Evolutionary conservation across 2,797 vertebrate species (phyloP), one percentile per base, ranked within the genome.

Genomic region (Dendrocincla tyrannina): DNA sequence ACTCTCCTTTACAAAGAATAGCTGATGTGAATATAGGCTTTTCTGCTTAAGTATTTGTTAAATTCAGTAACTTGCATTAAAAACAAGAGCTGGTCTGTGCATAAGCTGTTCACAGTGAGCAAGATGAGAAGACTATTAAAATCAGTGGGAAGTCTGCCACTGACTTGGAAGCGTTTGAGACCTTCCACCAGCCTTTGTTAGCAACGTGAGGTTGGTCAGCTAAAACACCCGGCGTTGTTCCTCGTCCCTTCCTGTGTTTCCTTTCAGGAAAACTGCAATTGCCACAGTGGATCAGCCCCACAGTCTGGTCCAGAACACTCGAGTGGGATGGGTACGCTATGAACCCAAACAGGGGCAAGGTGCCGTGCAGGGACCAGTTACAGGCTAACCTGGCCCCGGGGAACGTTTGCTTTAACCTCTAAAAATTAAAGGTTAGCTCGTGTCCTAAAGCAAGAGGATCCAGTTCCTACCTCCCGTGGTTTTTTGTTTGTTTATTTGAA

Each of bases 401-500:
- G 73, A 72, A 4, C 39, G 9, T 78, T 85, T 83, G 23, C 39
- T 79, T 70, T 85, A 67, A 85, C 75, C 85, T 80, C 68, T 72
- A 39, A 86, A 89, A 92, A 80, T 81, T 37, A 78, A 95, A 94
- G 75, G 70, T 90, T 79, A 86, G 32, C 42, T 66, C 44, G 9
- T 63, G 47, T 88, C 89, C 69, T 81, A 42, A 60, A 91, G 78
- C 83, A 52, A 69, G 70, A 91, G 47, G 69, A 93, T 96, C 85
- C 42, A 50, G 28, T 79, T 90, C 67, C 49, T 87, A 25, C 59
- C 74, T 87, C 52, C 42, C 0, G 0, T 67, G 42, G 0, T 18
- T 80, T 73, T 91, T 77, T 63, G 66, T 87, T 87, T 90, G 83
- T 92, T 95, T 93, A 42, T 83, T 78, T 81, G 75, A 56, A 69